phyloP scores from a whole-genome alignment of 2,113 vertebrate species.

The Lepus timidus region DNA sequence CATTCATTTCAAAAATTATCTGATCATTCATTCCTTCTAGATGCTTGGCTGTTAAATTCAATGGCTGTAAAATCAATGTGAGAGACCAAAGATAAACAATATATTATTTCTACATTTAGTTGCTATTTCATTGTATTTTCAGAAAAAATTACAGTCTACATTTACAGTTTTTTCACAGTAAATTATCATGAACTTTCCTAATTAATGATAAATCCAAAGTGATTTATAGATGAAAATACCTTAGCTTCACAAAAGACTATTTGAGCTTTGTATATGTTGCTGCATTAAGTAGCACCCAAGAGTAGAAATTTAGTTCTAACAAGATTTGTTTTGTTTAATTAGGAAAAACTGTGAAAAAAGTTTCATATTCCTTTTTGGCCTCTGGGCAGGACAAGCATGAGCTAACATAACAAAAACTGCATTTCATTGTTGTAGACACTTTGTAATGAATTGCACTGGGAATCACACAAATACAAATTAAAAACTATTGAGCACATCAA shows the following conservation, averaged over 20 bases:
- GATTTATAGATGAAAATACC: background rate
- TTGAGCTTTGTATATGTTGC: background rate
- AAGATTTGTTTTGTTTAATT: constrained; percentile 42
- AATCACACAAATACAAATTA: constrained; percentile 13
- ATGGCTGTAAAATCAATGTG: background rate
- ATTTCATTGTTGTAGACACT: background rate
- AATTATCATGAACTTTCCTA: background rate
- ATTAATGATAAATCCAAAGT: background rate
- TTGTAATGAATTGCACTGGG: background rate
- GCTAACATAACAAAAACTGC: background rate
- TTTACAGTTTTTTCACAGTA: background rate
- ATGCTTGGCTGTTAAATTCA: background rate
- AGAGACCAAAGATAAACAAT: background rate
- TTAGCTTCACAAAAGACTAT: background rate
- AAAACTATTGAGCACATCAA: background rate
- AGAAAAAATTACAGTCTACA: background rate
- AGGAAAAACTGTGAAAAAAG: background rate
- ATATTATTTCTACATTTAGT: background rate
- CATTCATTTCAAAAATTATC: background rate
- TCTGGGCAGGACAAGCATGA: background rate
- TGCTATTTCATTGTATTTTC: background rate
- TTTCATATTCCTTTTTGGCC: constrained; percentile 16
- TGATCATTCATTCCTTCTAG: background rate
- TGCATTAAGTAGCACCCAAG: background rate
- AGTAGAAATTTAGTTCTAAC: background rate